Evolutionary conservation across 2,113 vertebrate species (phyloP), one percentile per base, ranked within the genome.

Genomic region (Puntigrus tetrazona): DNA sequence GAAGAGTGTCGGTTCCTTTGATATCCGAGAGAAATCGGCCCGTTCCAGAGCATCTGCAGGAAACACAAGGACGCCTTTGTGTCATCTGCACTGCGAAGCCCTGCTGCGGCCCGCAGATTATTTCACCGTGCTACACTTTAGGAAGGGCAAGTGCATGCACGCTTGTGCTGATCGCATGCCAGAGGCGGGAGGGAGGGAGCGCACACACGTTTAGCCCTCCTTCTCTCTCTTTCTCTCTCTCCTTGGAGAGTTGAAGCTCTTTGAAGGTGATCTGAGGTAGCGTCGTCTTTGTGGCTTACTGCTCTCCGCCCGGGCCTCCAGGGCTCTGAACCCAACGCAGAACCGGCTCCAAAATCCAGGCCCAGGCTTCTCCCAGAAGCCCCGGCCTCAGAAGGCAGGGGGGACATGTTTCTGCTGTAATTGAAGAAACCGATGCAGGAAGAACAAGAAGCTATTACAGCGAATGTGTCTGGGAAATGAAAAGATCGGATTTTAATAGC

Each of bases 61-160:
- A 92, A 93, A 91, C 88, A 94, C 91, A 93, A 91, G 88, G 82
- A 85, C 85, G 86, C 88, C 90, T 93, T 93, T 93, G 92, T 93
- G 89, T 83, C 27, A 85, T 88, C 90, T 92, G 90, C 91, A 88
- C 92, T 88, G 90, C 90, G 92, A 90, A 89, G 91, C 91, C 88
- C 78, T 91, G 88, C 88, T 91, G 88, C 72, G 67, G 81, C 90
- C 90, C 90, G 91, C 89, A 91, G 90, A 92, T 93, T 90, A 92
- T 91, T 89, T 88, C 84, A 80, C 85, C 85, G 80, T 70, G 85
- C 88, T 86, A 85, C 84, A 84, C 90, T 88, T 90, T 85, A 90
- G 92, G 89, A 93, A 91, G 91, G 94, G 92, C 93, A 93, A 94
- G 94, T 94, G 91, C 88, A 90, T 89, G 90, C 93, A 94, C 1